Conservation (phyloP, 2,113 vertebrate genomes). For the Ciconia stormi region DNA sequence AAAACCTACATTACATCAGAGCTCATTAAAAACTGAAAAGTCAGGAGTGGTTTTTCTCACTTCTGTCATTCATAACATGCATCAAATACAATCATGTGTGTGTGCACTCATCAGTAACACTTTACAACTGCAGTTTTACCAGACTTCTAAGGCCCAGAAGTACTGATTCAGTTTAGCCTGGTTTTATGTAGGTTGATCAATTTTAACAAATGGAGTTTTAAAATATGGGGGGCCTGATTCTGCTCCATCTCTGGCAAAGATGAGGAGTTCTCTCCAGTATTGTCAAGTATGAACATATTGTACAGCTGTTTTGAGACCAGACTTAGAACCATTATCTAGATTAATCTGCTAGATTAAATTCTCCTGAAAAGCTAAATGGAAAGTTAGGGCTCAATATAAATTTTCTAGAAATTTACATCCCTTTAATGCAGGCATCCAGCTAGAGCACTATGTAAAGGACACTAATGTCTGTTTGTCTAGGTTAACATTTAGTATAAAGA, state of each 20-base stretch:
- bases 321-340: background rate
- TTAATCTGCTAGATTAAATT: background rate
- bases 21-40: constrained; percentile 50
- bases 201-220: constrained; percentile 18
- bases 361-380: background rate
- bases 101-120: background rate
- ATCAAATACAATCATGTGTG: background rate
- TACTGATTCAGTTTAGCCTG: background rate
- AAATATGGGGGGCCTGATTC: background rate
- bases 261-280: background rate
- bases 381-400: background rate
- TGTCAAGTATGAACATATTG: background rate
- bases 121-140: background rate
- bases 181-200: background rate
- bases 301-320: background rate
- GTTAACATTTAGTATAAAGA: constrained; percentile 43
- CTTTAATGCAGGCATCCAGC: background rate
- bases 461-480: constrained; percentile 25
- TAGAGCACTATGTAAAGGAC: constrained; percentile 12
- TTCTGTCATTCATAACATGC: background rate
- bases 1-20: constrained; percentile 32
- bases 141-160: background rate
- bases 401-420: constrained; percentile 20
- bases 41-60: constrained; percentile 40
- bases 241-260: background rate